phyloP scores from a whole-genome alignment of 2,113 vertebrate genomes.

The Tursiops truncatus region DNA sequence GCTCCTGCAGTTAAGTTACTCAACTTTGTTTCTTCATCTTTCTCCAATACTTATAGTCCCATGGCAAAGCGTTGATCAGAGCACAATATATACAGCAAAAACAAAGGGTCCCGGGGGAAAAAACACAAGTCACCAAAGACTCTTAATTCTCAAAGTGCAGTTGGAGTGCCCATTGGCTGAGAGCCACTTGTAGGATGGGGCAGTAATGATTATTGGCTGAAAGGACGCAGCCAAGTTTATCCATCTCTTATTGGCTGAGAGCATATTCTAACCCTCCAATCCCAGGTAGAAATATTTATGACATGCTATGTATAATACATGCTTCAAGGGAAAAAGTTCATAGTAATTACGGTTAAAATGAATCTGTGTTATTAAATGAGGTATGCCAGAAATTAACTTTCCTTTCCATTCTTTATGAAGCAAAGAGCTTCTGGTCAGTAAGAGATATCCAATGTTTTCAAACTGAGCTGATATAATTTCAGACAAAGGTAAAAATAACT shows the following conservation, averaged over 20 bases:
- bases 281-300: neutral
- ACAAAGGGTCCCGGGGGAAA: neutral
- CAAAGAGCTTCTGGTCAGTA: neutral
- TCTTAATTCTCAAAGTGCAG: neutral
- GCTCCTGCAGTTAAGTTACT: neutral
- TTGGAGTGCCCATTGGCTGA: neutral
- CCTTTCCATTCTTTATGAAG: neutral
- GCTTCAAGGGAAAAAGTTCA: neutral
- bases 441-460: neutral
- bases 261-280: neutral
- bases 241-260: neutral
- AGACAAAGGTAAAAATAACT: neutral
- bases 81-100: neutral
- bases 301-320: neutral
- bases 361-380: neutral
- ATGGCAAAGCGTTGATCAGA: neutral
- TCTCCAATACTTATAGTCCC: neutral
- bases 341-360: neutral
- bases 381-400: neutral
- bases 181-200: neutral
- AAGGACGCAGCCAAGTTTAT: neutral
- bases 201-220: neutral
- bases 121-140: neutral
- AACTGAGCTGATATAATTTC: slow-evolving; percentile 10
- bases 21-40: neutral